Conservation (phyloP, 2,113 vertebrate species). For the Eira barbara region DNA sequence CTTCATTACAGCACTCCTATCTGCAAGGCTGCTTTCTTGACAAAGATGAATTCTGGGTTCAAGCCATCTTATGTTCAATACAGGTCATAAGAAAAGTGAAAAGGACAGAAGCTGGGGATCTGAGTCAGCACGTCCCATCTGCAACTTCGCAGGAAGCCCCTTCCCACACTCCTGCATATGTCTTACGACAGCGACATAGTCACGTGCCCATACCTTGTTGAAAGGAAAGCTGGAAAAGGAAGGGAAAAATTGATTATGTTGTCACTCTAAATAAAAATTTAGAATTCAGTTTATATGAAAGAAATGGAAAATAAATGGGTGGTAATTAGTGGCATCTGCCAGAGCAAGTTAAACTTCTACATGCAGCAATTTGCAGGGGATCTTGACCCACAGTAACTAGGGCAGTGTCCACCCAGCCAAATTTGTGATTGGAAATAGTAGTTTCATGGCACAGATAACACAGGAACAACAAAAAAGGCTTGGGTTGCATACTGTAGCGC, state of each 20-base stretch:
- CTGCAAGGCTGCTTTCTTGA: neutral
- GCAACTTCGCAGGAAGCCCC: neutral
- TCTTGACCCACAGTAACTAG: neutral
- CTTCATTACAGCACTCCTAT: neutral
- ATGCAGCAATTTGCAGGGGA: neutral
- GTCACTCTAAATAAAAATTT: neutral
- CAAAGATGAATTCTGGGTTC: neutral
- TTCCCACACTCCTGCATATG: too few species aligned
- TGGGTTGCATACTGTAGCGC: neutral
- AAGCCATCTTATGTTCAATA: neutral
- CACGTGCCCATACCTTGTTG: neutral
- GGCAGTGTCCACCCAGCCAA: neutral
- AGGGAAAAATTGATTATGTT: neutral
- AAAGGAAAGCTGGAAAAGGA: neutral
- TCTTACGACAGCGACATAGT: neutral
- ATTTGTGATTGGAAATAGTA: neutral
- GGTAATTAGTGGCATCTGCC: neutral
- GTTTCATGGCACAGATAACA: neutral
- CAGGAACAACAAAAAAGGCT: neutral
- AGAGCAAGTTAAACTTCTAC: neutral
- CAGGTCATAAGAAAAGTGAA: neutral
- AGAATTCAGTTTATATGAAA: neutral
- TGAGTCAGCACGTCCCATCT: neutral
- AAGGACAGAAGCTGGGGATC: neutral
- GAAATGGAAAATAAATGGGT: neutral